These are phyloP conservation scores for Nomada goodeniana DNA, from an alignment of 2,888 invertebrate genomes.

Conservation along the genomic window DNA sequence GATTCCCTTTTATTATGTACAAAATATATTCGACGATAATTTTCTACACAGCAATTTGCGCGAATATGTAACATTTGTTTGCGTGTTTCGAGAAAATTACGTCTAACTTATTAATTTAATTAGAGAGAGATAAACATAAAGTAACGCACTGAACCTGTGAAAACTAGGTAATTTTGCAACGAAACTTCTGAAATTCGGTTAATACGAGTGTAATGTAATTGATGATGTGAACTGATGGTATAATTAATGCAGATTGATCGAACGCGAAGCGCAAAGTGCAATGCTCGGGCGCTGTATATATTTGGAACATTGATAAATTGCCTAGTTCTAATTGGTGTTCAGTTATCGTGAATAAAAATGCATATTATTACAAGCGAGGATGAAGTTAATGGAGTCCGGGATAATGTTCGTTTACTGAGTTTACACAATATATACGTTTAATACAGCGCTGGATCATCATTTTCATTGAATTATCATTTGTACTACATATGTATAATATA, in stretches of 20 bases:
- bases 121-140: too few species aligned
- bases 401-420: too few species aligned
- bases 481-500: too few species aligned
- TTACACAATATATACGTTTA: too few species aligned
- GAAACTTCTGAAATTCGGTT: not conserved
- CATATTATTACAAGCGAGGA: constrained; percentile 16
- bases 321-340: constrained; percentile 36
- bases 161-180: not conserved
- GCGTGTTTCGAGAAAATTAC: too few species aligned
- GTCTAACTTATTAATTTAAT: too few species aligned
- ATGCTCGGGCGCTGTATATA: constrained; percentile 35
- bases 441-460: too few species aligned
- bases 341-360: constrained; percentile 43
- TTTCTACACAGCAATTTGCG: too few species aligned
- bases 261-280: constrained; percentile 28
- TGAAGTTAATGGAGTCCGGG: not conserved
- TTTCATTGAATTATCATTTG: too few species aligned
- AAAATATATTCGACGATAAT: too few species aligned
- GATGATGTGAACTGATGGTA: constrained; percentile 50
- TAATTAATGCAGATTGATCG: constrained; percentile 57
- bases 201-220: constrained; percentile 39
- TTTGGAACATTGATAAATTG: constrained; percentile 52
- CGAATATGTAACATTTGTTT: too few species aligned
- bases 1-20: too few species aligned
- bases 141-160: not conserved